Conservation (phyloP, 2,888 invertebrate genomes). For the Heliconius charithonia region DNA sequence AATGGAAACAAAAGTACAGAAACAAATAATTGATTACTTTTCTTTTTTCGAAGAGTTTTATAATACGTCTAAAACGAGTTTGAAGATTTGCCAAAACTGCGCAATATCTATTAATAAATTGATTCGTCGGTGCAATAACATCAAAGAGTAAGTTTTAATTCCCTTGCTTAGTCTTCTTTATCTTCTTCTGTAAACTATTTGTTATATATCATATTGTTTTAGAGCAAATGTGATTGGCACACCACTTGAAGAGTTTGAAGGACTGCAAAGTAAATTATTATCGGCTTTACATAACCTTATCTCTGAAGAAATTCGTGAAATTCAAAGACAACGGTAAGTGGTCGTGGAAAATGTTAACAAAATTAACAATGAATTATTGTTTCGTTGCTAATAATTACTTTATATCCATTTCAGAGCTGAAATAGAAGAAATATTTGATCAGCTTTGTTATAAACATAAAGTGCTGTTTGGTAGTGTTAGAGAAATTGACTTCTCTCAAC, state of each 20-base stretch:
- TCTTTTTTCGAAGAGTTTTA: constrained; percentile 78
- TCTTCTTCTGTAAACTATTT: neutral
- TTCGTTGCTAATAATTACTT: neutral
- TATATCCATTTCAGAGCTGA: constrained; percentile 58
- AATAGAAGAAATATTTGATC: constrained; percentile 70
- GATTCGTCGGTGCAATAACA: constrained; percentile 77
- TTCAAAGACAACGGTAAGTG: constrained; percentile 73
- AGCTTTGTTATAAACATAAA: constrained; percentile 65
- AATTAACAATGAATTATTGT: neutral
- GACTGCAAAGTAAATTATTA: constrained; percentile 70
- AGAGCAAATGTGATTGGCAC: constrained; percentile 75
- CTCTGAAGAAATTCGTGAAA: constrained; percentile 69
- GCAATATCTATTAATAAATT: constrained; percentile 80
- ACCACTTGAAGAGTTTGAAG: constrained; percentile 73
- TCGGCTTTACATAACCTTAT: constrained; percentile 71
- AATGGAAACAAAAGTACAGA: constrained; percentile 80
- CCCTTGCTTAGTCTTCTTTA: constrained; percentile 7
- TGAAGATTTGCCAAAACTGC: constrained; percentile 80
- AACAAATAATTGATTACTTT: constrained; percentile 80
- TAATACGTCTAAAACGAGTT: constrained; percentile 72
- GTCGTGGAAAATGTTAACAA: neutral
- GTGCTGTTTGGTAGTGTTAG: constrained; percentile 62
- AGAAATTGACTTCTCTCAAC: constrained; percentile 57
- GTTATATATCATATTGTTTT: constrained; percentile 49
- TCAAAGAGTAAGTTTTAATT: constrained; percentile 74